A percentile compares a stretch with the other conserved stretches of the same genome.
Evolutionary conservation across 1,140 invertebrate species (phyloP).

Genomic region (Pseudomyrmex dendroicus): DNA sequence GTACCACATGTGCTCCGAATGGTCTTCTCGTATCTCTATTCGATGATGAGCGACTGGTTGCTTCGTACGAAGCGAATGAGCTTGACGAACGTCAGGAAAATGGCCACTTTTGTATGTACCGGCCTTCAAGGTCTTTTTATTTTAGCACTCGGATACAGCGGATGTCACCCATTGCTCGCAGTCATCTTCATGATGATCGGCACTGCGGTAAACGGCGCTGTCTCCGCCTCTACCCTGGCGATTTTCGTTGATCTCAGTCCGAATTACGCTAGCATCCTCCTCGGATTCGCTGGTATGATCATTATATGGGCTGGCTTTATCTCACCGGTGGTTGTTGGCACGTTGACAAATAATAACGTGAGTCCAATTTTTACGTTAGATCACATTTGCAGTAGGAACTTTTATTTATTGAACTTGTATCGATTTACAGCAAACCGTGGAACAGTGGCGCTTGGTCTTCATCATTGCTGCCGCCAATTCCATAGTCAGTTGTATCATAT

Average conservation of each 20-base stretch:
- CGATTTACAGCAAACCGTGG: slow-evolving; percentile 87
- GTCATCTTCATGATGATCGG: slow-evolving; percentile 87
- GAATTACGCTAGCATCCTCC: slow-evolving; percentile 88
- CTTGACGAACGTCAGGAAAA: slow-evolving; percentile 87
- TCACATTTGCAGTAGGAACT: neutral
- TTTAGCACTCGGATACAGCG: slow-evolving; percentile 87
- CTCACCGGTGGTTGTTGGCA: slow-evolving; percentile 87
- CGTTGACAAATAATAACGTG: slow-evolving; percentile 87
- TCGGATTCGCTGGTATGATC: slow-evolving; percentile 87
- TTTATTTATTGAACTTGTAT: neutral
- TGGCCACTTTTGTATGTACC: slow-evolving; percentile 87
- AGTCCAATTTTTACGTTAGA: slow-evolving; percentile 68
- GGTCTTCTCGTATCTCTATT: slow-evolving; percentile 87
- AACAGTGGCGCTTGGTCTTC: slow-evolving; percentile 89
- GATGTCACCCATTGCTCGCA: slow-evolving; percentile 87
- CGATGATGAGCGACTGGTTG: slow-evolving; percentile 87
- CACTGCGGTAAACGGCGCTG: slow-evolving; percentile 87
- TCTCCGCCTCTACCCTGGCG: slow-evolving; percentile 88
- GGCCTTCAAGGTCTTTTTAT: slow-evolving; percentile 86
- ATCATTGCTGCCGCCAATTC: slow-evolving; percentile 86
- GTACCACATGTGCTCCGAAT: slow-evolving; percentile 88
- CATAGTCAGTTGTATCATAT: slow-evolving; percentile 85
- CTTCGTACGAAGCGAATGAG: slow-evolving; percentile 86
- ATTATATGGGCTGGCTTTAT: slow-evolving; percentile 86
- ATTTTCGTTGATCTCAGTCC: slow-evolving; percentile 89